Conservation (phyloP, 2,113 vertebrate species). For the Nothoprocta pentlandii region DNA sequence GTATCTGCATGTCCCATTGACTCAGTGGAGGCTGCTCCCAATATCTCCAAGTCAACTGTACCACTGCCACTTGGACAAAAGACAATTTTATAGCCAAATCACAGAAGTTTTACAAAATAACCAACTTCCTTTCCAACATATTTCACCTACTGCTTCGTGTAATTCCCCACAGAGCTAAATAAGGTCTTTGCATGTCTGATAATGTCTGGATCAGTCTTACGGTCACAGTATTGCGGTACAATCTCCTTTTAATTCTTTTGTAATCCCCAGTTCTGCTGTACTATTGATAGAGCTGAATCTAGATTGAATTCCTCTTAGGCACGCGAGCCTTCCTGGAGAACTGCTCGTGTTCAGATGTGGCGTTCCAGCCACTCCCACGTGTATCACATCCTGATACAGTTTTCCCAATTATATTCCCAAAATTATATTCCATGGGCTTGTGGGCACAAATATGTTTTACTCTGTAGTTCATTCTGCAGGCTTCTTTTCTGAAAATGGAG, state of each 20-base stretch:
- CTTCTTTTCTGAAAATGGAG: not conserved
- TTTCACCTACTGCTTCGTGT: not conserved
- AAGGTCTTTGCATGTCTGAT: not conserved
- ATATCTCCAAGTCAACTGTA: not conserved
- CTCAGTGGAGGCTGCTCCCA: not conserved
- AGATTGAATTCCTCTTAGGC: not conserved
- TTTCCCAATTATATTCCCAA: not conserved
- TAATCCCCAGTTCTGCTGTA: not conserved
- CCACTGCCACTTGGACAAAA: not conserved
- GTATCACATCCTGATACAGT: not conserved
- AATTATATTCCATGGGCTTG: not conserved
- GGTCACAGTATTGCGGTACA: not conserved
- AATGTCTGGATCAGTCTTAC: not conserved
- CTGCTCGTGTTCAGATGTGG: fast-evolving
- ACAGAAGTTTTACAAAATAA: not conserved
- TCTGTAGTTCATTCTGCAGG: not conserved
- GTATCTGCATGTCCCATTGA: not conserved
- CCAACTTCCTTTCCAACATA: not conserved
- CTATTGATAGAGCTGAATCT: not conserved
- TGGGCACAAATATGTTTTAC: not conserved
- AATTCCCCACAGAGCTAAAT: not conserved
- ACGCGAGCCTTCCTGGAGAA: not conserved
- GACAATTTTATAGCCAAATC: not conserved
- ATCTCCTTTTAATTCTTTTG: not conserved
- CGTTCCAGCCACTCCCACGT: not conserved